Evolutionary conservation across 1,140 invertebrate species (phyloP).

Genomic region (Aricia agestis): DNA sequence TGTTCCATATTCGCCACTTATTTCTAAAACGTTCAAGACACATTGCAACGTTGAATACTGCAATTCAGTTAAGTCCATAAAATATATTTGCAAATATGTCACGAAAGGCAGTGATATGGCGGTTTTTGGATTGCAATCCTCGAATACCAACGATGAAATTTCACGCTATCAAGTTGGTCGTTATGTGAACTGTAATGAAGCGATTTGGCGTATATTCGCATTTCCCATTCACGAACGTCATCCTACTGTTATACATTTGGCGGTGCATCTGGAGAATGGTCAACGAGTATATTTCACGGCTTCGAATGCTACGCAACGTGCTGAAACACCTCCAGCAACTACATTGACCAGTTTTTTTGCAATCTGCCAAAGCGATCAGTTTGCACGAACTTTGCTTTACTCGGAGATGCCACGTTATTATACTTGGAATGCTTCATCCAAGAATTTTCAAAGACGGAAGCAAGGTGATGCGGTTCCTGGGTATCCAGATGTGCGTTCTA

Average conservation of each 20-base stretch:
- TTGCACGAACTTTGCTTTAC: constrained; percentile 63
- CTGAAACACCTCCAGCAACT: constrained; percentile 40
- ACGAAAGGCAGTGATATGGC: constrained; percentile 58
- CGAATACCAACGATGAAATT: constrained; percentile 48
- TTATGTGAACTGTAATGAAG: constrained; percentile 63
- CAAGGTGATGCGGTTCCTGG: constrained; percentile 41
- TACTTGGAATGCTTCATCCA: constrained; percentile 58
- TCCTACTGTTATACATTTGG: constrained; percentile 47
- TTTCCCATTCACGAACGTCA: constrained; percentile 62
- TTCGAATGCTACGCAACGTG: constrained; percentile 31
- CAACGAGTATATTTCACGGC: constrained; percentile 57
- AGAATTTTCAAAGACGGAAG: constrained; percentile 51
- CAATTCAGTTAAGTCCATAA: constrained; percentile 30
- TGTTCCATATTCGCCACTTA: constrained; percentile 30
- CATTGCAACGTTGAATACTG: constrained; percentile 29
- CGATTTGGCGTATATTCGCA: constrained; percentile 50
- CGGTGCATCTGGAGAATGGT: constrained; percentile 70
- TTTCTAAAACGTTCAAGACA: constrained; percentile 34
- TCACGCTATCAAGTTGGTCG: constrained; percentile 47
- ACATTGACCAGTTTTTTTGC: constrained; percentile 62
- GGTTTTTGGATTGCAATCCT: constrained; percentile 36
- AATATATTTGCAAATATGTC: constrained; percentile 50
- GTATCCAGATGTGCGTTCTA: constrained; percentile 43
- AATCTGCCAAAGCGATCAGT: constrained; percentile 52
- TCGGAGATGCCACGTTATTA: constrained; percentile 57